Evolutionary conservation across 2,797 vertebrate genomes (phyloP).

Genomic region (Mormyrops boulengeri): DNA sequence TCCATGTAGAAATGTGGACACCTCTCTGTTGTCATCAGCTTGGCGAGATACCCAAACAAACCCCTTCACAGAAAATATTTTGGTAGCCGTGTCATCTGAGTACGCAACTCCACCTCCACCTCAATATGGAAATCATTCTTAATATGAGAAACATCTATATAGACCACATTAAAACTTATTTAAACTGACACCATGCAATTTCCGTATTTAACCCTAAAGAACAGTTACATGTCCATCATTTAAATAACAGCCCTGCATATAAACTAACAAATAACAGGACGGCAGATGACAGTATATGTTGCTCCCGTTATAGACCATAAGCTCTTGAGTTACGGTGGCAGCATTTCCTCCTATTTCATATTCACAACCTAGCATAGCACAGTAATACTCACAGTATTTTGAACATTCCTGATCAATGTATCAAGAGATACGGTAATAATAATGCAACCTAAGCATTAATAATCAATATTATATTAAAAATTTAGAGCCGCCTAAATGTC

Average conservation of each 20-base stretch:
- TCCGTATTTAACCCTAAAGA: not conserved
- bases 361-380: not conserved
- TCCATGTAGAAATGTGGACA: not conserved
- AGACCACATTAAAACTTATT: not conserved
- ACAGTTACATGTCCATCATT: not conserved
- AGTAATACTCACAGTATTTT: not conserved
- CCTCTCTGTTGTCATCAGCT: not conserved
- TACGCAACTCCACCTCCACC: not conserved
- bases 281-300: not conserved
- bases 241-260: not conserved
- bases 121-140: not conserved
- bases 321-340: not conserved
- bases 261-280: not conserved
- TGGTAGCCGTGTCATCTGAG: slow-evolving; percentile 1
- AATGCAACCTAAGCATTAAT: not conserved
- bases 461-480: not conserved
- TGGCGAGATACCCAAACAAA: not conserved
- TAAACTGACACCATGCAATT: not conserved
- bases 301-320: not conserved
- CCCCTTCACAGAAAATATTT: not conserved
- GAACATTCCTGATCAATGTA: not conserved
- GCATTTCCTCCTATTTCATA: not conserved
- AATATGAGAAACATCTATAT: not conserved
- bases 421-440: not conserved
- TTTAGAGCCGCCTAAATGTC: not conserved